Evolutionary conservation across 2,797 vertebrate species (phyloP).

Genomic region (Enteromius thamalakanensis): DNA sequence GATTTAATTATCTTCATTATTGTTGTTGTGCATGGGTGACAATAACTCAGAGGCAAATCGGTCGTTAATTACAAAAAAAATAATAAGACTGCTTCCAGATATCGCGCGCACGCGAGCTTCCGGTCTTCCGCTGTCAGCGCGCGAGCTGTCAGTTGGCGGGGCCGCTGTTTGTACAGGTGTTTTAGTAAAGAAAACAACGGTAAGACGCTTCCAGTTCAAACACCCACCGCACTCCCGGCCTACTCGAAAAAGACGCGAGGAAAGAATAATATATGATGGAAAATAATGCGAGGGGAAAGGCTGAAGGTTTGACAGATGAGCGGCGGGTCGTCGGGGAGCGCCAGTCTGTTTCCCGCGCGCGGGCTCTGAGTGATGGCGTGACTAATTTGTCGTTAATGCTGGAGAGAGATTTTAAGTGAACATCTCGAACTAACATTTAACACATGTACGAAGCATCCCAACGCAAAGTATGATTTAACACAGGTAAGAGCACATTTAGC

Average conservation of each 20-base stretch:
- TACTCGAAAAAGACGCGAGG: constrained; percentile 66
- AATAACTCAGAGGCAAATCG: background rate
- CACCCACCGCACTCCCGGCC: constrained; percentile 60
- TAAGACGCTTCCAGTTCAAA: constrained; percentile 71
- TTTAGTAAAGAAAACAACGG: constrained; percentile 79
- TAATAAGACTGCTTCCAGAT: background rate
- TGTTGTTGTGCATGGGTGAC: background rate
- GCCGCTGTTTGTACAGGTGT: constrained; percentile 84
- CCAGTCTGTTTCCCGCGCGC: constrained; percentile 52
- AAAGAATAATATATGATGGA: constrained; percentile 70
- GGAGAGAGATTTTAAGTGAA: constrained; percentile 8
- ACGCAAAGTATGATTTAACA: background rate
- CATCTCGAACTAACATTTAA: constrained; percentile 2
- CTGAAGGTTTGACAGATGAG: constrained; percentile 71
- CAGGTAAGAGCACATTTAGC: background rate
- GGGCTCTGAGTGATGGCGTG: constrained; percentile 54
- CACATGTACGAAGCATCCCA: constrained; percentile 20
- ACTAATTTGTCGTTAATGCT: constrained; percentile 58
- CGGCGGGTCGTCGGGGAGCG: constrained; percentile 62
- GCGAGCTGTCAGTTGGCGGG: constrained; percentile 78
- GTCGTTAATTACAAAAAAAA: background rate
- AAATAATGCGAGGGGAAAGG: constrained; percentile 64
- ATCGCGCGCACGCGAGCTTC: constrained; percentile 63
- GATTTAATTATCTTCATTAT: no score
- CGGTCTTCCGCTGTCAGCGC: constrained; percentile 65